Conservation (phyloP, 2,888 invertebrate genomes). For the Mimumesa dahlbomi region DNA sequence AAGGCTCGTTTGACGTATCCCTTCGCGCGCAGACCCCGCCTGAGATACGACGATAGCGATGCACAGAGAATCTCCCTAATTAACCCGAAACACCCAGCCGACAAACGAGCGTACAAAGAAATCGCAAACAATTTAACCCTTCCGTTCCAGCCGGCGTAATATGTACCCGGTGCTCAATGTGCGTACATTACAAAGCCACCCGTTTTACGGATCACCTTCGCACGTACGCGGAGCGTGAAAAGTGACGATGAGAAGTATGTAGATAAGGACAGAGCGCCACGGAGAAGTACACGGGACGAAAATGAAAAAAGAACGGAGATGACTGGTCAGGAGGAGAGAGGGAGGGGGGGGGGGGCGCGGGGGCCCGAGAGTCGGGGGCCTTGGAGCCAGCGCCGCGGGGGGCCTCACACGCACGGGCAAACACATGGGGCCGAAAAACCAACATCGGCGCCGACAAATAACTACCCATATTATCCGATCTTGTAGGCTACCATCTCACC, state of each 20-base stretch:
- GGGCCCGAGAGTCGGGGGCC: conserved; percentile 56
- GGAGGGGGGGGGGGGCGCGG: conserved; percentile 1
- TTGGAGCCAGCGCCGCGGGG: conserved; percentile 75
- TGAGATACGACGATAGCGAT: too few species aligned
- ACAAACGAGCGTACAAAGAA: too few species aligned
- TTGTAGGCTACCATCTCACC: conserved; percentile 79
- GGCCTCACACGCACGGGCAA: conserved; percentile 72
- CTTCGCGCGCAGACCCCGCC: too few species aligned
- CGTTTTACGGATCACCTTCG: too few species aligned
- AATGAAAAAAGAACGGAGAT: conserved; percentile 35
- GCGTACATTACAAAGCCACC: too few species aligned
- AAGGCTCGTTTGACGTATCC: too few species aligned
- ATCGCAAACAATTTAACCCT: too few species aligned
- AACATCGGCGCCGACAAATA: conserved; percentile 80
- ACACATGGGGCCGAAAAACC: conserved; percentile 75
- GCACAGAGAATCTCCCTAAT: too few species aligned
- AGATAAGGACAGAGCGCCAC: conserved; percentile 35
- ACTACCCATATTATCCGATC: conserved; percentile 79
- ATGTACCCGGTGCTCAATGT: too few species aligned
- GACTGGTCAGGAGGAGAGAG: conserved; percentile 10
- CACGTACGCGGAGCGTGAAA: conserved; percentile 55
- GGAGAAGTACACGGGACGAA: conserved; percentile 32
- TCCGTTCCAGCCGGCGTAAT: too few species aligned
- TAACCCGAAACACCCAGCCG: too few species aligned
- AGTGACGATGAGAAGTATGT: conserved; percentile 55